phyloP scores from a whole-genome alignment of 2,113 vertebrate genomes.

The Misgurnus mizolepis region DNA sequence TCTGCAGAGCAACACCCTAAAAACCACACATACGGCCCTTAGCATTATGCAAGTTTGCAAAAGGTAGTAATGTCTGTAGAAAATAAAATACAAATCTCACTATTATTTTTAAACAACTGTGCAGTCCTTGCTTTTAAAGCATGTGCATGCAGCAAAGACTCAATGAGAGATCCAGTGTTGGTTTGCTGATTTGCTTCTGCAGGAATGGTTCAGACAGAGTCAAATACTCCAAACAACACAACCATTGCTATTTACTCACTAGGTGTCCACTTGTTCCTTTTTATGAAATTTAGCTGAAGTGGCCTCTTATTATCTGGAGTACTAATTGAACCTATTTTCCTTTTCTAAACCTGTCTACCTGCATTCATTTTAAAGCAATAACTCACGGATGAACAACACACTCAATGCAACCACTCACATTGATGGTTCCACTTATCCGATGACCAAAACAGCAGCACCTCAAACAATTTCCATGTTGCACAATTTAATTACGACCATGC shows the following conservation, averaged over 20 bases:
- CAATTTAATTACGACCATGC: constrained; percentile 50
- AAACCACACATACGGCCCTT: background rate
- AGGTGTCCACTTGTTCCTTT: constrained; percentile 69
- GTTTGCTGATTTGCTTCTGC: constrained; percentile 8
- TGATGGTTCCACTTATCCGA: constrained; percentile 68
- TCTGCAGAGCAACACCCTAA: background rate
- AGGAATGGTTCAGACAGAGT: constrained; percentile 23
- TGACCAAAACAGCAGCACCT: constrained; percentile 74
- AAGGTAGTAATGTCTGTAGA: background rate
- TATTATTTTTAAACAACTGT: too few species aligned
- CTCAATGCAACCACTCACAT: constrained; percentile 70
- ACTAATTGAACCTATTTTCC: constrained; percentile 76
- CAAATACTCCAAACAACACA: constrained; percentile 56
- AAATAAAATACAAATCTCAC: background rate
- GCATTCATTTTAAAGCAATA: constrained; percentile 77
- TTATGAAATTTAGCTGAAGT: constrained; percentile 71
- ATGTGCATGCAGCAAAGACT: background rate
- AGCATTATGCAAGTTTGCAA: background rate
- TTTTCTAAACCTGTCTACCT: constrained; percentile 70
- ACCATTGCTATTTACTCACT: constrained; percentile 66
- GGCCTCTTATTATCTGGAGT: constrained; percentile 74
- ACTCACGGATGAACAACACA: constrained; percentile 68
- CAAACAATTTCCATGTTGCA: constrained; percentile 55
- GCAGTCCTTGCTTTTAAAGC: background rate
- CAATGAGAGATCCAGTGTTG: background rate